Conservation (phyloP, 2,797 vertebrate genomes). For the Triplophysa bombifrons region DNA sequence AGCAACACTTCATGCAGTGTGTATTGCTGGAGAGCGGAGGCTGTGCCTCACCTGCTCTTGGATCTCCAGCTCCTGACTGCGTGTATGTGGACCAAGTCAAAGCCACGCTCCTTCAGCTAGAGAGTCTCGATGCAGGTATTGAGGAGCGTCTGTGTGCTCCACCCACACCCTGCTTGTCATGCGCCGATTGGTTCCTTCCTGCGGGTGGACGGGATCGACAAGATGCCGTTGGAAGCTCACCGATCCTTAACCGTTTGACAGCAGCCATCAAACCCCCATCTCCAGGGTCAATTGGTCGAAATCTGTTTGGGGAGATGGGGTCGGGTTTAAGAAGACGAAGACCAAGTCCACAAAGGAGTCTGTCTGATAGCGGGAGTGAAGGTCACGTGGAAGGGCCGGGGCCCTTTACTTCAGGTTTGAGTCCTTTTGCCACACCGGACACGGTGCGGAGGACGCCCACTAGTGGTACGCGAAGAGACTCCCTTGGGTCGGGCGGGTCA, state of each 20-base stretch:
- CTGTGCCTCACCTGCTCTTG: constrained; percentile 82
- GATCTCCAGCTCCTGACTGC: constrained; percentile 89
- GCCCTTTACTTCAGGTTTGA: constrained; percentile 51
- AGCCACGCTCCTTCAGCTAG: constrained; percentile 88
- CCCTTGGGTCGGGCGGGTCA: constrained; percentile 70
- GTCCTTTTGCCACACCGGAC: constrained; percentile 71
- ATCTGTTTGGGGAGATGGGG: constrained; percentile 76
- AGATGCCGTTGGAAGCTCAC: constrained; percentile 75
- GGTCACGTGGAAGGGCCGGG: constrained; percentile 61
- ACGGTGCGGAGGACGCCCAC: constrained; percentile 65
- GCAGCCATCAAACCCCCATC: constrained; percentile 67
- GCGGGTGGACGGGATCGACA: constrained; percentile 75
- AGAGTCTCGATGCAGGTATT: constrained; percentile 79
- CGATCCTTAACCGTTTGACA: constrained; percentile 56
- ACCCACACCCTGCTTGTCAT: constrained; percentile 81
- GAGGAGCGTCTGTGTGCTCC: constrained; percentile 82
- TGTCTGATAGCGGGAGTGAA: constrained; percentile 75
- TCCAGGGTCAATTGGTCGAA: constrained; percentile 71
- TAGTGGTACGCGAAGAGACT: constrained; percentile 65
- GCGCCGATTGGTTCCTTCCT: constrained; percentile 90
- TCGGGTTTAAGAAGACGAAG: constrained; percentile 62
- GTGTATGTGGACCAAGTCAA: constrained; percentile 95
- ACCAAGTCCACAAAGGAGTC: constrained; percentile 78
- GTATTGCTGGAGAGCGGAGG: constrained; percentile 92
- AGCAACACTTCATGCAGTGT: constrained; percentile 92